phyloP scores from a whole-genome alignment of 2,113 vertebrate genomes.

The Prolemur simus region DNA sequence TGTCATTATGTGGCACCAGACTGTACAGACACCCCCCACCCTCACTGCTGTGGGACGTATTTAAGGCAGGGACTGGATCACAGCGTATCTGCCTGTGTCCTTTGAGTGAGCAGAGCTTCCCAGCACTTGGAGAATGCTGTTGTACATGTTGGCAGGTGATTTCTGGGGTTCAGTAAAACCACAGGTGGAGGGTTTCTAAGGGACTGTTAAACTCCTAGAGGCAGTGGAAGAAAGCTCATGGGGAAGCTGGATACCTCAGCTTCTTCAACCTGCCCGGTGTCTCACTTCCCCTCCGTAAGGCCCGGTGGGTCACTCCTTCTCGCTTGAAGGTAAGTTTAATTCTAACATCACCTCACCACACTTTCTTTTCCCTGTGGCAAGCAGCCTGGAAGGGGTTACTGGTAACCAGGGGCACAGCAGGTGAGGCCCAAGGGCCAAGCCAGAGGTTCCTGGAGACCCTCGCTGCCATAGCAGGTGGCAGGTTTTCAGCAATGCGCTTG shows the following conservation, averaged over 20 bases:
- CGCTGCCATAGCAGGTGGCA: not conserved
- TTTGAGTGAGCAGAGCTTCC: not conserved
- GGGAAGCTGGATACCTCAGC: not conserved
- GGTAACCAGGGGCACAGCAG: not conserved
- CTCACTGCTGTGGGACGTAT: not conserved
- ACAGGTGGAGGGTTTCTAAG: not conserved
- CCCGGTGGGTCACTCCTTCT: not conserved
- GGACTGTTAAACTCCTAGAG: not conserved
- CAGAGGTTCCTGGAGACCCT: not conserved
- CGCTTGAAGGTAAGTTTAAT: not conserved
- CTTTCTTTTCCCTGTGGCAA: not conserved
- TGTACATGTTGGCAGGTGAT: not conserved
- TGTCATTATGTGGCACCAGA: not conserved
- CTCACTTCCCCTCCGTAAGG: not conserved
- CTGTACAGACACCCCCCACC: not conserved
- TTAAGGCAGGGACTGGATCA: not conserved
- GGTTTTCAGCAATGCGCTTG: not conserved
- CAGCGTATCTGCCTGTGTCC: not conserved
- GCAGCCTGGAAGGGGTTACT: not conserved
- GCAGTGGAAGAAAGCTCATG: not conserved
- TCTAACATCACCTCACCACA: not conserved
- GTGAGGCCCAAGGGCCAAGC: rapidly evolving
- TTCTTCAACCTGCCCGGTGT: not conserved
- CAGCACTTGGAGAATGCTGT: not conserved
- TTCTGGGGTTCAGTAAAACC: not conserved